Evolutionary conservation across 2,113 vertebrate genomes (phyloP).

Genomic region (Heterochromis multidens): DNA sequence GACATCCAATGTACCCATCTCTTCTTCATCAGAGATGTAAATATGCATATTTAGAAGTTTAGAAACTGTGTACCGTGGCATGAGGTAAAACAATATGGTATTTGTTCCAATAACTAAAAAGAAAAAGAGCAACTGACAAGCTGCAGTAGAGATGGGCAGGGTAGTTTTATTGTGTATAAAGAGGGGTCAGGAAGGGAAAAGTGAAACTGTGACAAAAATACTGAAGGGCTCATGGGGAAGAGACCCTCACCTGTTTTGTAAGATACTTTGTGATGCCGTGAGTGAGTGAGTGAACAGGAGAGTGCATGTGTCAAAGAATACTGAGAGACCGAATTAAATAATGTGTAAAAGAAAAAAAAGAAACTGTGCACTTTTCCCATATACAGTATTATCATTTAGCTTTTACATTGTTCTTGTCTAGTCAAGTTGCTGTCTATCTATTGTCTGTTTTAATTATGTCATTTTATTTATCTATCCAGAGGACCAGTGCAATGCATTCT

Average conservation of each 20-base stretch:
- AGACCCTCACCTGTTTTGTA: constrained; percentile 33
- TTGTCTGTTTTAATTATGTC: constrained; percentile 29
- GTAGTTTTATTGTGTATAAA: constrained; percentile 37
- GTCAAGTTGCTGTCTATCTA: constrained; percentile 14
- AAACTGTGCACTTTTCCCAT: constrained; percentile 85
- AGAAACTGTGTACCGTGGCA: constrained; percentile 62
- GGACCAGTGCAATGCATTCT: constrained; percentile 81
- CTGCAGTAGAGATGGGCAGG: constrained; percentile 16
- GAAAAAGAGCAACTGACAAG: constrained; percentile 27
- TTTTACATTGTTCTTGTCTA: constrained; percentile 39
- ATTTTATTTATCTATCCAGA: constrained; percentile 76
- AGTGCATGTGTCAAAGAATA: constrained; percentile 46
- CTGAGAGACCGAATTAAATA: constrained; percentile 44
- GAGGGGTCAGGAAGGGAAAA: constrained; percentile 4
- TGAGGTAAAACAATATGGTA: constrained; percentile 51
- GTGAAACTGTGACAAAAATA: constrained; percentile 58
- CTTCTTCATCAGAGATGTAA: constrained; percentile 50
- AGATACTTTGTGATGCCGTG: constrained; percentile 39
- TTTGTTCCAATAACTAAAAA: constrained; percentile 35
- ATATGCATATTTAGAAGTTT: constrained; percentile 59
- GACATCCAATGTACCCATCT: constrained; percentile 26
- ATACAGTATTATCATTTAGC: constrained; percentile 70
- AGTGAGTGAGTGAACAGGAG: constrained; percentile 14
- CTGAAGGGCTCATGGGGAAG: constrained; percentile 31
- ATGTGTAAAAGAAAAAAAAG: constrained; percentile 56